Evolutionary conservation across 1,140 invertebrate species (phyloP).

Genomic region (Papilio helenus): DNA sequence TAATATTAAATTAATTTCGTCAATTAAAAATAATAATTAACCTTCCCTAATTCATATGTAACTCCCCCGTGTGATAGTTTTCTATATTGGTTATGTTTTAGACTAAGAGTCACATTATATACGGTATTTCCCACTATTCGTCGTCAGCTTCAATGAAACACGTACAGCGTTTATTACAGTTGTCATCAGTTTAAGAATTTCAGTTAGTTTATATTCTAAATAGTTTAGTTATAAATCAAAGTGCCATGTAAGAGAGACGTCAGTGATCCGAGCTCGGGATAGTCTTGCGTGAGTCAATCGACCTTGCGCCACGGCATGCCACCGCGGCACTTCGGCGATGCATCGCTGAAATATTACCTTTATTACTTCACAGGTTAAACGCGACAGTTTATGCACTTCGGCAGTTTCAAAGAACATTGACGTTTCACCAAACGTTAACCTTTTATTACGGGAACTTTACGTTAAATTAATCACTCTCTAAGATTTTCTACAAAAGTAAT

Average conservation of each 20-base stretch:
- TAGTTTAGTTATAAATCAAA: no score
- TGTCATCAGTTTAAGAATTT: no score
- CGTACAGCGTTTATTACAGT: no score
- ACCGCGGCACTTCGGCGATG: conserved; percentile 50
- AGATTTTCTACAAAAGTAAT: background rate
- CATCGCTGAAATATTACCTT: conserved; percentile 72
- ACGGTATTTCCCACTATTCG: no score
- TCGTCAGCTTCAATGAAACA: no score
- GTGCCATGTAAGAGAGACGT: background rate
- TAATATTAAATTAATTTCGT: no score
- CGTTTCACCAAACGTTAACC: background rate
- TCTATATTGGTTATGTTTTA: no score
- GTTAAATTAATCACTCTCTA: background rate
- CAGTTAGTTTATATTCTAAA: no score
- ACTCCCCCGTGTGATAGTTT: no score
- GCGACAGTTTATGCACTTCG: conserved; percentile 43
- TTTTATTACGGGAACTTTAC: background rate
- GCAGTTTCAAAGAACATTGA: conserved; percentile 7
- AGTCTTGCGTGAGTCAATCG: conserved; percentile 71
- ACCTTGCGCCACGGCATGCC: conserved; percentile 61
- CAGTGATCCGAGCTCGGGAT: conserved; percentile 41
- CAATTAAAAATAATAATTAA: no score
- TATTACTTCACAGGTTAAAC: conserved; percentile 61
- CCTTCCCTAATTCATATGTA: no score
- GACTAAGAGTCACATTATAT: no score